These are phyloP conservation scores for Onychomys leucogaster DNA, from an alignment of 2,797 vertebrate genomes.

Conservation along the genomic window DNA sequence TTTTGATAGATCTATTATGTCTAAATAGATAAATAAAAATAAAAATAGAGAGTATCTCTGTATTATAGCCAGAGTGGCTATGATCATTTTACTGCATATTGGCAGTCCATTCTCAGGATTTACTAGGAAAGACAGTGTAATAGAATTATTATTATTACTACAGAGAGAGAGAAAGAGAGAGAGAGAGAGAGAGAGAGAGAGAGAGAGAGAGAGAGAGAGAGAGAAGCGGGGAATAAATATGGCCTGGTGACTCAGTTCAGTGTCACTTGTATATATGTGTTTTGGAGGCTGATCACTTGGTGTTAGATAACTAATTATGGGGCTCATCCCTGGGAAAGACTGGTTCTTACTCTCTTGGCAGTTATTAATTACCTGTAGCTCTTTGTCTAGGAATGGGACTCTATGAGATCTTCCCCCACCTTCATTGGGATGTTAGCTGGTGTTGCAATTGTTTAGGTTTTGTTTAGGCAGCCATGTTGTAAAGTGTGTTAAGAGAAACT, in stretches of 20 bases:
- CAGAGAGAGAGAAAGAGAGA: no score
- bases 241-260: neutral
- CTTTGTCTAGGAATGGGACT: neutral
- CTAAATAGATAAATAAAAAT: neutral
- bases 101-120: neutral
- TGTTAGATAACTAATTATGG: neutral
- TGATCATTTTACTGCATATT: neutral
- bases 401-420: neutral
- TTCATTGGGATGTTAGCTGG: neutral
- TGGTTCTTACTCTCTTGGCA: neutral
- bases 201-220: no score
- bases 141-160: no score
- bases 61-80: neutral
- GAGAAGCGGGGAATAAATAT: no score
- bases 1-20: no score
- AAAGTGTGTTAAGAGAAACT: neutral
- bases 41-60: neutral
- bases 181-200: no score
- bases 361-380: neutral
- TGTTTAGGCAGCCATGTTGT: neutral
- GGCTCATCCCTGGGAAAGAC: neutral
- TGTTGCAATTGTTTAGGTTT: neutral
- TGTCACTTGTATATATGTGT: neutral
- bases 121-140: neutral
- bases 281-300: neutral